These are phyloP conservation scores for Melinaea menophilus DNA, from an alignment of 2,888 invertebrate genomes.

Conservation along the genomic window DNA sequence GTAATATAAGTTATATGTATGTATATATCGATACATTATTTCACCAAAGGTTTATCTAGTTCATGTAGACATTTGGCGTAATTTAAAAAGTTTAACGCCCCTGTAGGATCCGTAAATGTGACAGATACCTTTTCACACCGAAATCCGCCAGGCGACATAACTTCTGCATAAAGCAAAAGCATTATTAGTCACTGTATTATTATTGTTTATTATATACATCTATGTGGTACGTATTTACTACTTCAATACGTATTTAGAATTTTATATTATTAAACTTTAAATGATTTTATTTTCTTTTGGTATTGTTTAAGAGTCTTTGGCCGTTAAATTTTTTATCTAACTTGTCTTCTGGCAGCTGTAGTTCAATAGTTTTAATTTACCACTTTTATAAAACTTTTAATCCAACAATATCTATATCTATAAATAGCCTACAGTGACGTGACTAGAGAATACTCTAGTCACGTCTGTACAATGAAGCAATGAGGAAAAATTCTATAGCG, in stretches of 20 bases:
- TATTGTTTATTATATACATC: neutral
- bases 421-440: neutral
- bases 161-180: neutral
- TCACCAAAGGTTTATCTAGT: neutral
- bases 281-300: too few relatives aligned
- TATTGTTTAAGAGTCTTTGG: too few relatives aligned
- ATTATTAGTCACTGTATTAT: neutral
- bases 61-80: neutral
- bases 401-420: neutral
- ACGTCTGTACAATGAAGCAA: constrained; percentile 21
- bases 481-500: constrained; percentile 58
- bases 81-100: neutral
- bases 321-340: too few relatives aligned
- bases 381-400: neutral
- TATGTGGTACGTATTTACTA: neutral
- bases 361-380: neutral
- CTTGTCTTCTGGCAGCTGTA: too few relatives aligned
- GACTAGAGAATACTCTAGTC: constrained; percentile 8
- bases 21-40: too few relatives aligned
- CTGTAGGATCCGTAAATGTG: neutral
- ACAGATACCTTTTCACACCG: neutral
- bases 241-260: too few relatives aligned
- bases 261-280: too few relatives aligned
- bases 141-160: neutral
- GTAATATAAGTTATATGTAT: too few relatives aligned